Base-by-base conservation (phyloP, 2,888 invertebrate genomes). In the Ctenicera cuprea region DNA sequence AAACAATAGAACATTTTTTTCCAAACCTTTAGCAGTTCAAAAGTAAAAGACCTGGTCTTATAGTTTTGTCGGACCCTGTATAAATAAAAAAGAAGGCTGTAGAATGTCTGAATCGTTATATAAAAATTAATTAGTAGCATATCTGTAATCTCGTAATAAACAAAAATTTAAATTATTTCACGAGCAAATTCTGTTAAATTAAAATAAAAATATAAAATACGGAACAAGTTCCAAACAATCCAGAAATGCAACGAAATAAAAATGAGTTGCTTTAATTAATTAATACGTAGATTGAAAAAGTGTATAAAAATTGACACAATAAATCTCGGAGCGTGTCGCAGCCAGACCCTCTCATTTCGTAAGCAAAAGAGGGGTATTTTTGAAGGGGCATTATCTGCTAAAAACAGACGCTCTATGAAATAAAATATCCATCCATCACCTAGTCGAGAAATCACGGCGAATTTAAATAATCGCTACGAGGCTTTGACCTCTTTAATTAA, bases 361-460 rank as follows among this genome's bases (percentile, higher is more conserved):
- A 82, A 81, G 81, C 81, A 81, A 80, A 73, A 78, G 79, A 81
- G 81, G 81, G 82, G 74, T 77, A 80, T 78, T 80, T 77, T 80
- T 79, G 79, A 81, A 80, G 81, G 79, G 78, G 77, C 79, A 82
- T 81, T 82, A 82, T 82, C 82, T 82, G 82, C 77, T 82, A 77
- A 79, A 80, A 80, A 76, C 82, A 82, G 82, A 81, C 81, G 77
- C 79, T 78, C 77, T 75, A 71, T 72, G 78, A 80, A 80, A 81
- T 82, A 81, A 80, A 81, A 81, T 80, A 80, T 79, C 80, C 81
- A 82, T 82, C 82, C 80, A 82, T 81, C 81, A 81, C 80, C 66
- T 74, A 74, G 70, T 61, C 64, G 57, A 75, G 64, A 50, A 52
- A 45, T 48, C 73, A 65, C 73, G 52, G 50, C 33, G 50, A 65